Evolutionary conservation across 2,797 vertebrate species (phyloP).

Genomic region (Sebastes hubbsi): DNA sequence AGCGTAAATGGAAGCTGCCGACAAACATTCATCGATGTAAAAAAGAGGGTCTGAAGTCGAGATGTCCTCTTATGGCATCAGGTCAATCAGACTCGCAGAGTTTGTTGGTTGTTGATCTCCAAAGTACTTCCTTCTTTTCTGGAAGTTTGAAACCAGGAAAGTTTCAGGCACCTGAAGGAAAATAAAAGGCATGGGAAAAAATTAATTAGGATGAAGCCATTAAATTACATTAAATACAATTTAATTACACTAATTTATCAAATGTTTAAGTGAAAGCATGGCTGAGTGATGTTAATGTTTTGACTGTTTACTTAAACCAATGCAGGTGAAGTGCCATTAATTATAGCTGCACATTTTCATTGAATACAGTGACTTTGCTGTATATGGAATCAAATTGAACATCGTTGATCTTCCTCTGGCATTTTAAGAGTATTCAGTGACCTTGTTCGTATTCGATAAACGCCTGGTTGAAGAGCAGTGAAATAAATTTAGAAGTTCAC

Average conservation of each 20-base stretch:
- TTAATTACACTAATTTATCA: slow-evolving; percentile 23
- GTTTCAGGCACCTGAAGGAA: slow-evolving; percentile 48
- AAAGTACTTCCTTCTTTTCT: neutral
- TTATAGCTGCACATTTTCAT: slow-evolving; percentile 7
- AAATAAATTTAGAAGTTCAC: slow-evolving; percentile 22
- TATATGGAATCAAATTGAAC: slow-evolving; percentile 18
- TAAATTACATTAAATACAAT: neutral
- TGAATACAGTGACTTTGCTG: slow-evolving; percentile 9
- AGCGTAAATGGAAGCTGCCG: neutral
- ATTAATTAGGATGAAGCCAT: neutral
- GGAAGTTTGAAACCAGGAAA: neutral
- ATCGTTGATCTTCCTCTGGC: slow-evolving; percentile 37
- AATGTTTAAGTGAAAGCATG: slow-evolving; percentile 5
- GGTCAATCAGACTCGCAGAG: neutral
- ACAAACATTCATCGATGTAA: slow-evolving; percentile 40
- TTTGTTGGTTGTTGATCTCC: neutral
- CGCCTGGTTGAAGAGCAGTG: slow-evolving; percentile 11
- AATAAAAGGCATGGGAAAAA: slow-evolving; percentile 4
- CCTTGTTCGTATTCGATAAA: slow-evolving; percentile 39
- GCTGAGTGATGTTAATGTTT: slow-evolving; percentile 3
- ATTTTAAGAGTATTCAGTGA: slow-evolving; percentile 37
- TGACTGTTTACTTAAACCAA: slow-evolving; percentile 19
- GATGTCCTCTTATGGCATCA: slow-evolving; percentile 9
- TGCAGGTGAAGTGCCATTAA: slow-evolving; percentile 19
- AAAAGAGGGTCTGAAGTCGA: neutral